These are phyloP conservation scores for Silvanus unidentatus DNA, from an alignment of 2,888 invertebrate species.

Conservation along the genomic window DNA sequence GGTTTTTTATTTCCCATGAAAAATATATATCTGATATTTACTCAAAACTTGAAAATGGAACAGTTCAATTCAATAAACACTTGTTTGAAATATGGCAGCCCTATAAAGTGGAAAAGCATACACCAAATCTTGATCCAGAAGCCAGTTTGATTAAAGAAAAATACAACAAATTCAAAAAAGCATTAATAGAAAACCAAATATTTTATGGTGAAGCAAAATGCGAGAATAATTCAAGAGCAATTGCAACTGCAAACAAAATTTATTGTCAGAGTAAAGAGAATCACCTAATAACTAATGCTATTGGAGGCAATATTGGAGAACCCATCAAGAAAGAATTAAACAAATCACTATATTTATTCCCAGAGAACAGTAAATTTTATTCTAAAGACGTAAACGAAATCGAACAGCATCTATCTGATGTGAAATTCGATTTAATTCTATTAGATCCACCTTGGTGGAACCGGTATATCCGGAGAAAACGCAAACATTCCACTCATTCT, in stretches of 20 bases:
- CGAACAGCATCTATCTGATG: slow-evolving; percentile 44
- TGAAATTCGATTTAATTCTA: slow-evolving; percentile 71
- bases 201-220: neutral
- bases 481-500: slow-evolving; percentile 55
- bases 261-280: slow-evolving; percentile 19
- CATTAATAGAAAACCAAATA: slow-evolving; percentile 18
- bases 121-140: slow-evolving; percentile 16
- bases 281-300: slow-evolving; percentile 14
- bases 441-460: slow-evolving; percentile 97
- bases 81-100: slow-evolving; percentile 49
- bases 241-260: slow-evolving; percentile 23
- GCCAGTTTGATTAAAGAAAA: slow-evolving; percentile 22
- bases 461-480: slow-evolving; percentile 82
- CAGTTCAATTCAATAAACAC: slow-evolving; percentile 34
- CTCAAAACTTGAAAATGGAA: slow-evolving; percentile 32
- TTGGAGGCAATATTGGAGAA: slow-evolving; percentile 52
- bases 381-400: slow-evolving; percentile 61
- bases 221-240: slow-evolving; percentile 19
- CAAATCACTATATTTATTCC: slow-evolving; percentile 57
- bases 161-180: slow-evolving; percentile 19
- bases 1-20: slow-evolving; percentile 50
- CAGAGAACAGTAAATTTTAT: slow-evolving; percentile 59
- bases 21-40: slow-evolving; percentile 47
- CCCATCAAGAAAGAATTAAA: slow-evolving; percentile 50
- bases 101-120: slow-evolving; percentile 28